A percentile compares a stretch with the other conserved stretches of the same genome.
Evolutionary conservation across 2,113 vertebrate species (phyloP).

Genomic region (Atractosteus spatula): DNA sequence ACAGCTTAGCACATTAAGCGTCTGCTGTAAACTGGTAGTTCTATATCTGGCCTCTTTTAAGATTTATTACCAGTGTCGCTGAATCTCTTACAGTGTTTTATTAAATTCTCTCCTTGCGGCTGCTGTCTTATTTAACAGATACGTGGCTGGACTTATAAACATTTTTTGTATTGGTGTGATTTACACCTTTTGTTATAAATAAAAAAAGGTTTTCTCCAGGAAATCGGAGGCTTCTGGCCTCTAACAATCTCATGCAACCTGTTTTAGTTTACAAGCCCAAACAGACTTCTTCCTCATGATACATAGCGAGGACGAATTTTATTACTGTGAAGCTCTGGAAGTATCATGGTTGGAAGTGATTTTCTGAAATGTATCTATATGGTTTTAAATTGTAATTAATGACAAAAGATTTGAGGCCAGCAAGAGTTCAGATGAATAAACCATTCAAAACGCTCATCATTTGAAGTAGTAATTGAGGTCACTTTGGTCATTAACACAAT

Average conservation of each 20-base stretch:
- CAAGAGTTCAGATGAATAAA: too few relatives aligned
- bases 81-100: background rate
- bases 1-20: background rate
- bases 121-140: constrained; percentile 18
- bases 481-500: background rate
- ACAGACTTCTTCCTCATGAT: too few relatives aligned
- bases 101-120: constrained; percentile 15
- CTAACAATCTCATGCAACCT: too few relatives aligned
- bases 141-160: constrained; percentile 9
- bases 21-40: background rate
- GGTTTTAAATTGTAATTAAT: too few relatives aligned
- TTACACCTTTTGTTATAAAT: background rate
- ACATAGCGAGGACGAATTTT: too few relatives aligned
- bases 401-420: too few relatives aligned
- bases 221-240: too few relatives aligned
- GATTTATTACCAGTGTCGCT: constrained; percentile 7
- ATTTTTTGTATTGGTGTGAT: background rate
- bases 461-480: constrained; percentile 10
- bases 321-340: too few relatives aligned
- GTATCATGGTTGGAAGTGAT: too few relatives aligned
- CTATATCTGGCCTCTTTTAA: constrained; percentile 12
- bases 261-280: too few relatives aligned
- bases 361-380: too few relatives aligned
- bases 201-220: too few relatives aligned
- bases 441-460: background rate